These are phyloP conservation scores for Apteryx mantelli DNA, from an alignment of 2,113 vertebrate species.

Conservation along the genomic window DNA sequence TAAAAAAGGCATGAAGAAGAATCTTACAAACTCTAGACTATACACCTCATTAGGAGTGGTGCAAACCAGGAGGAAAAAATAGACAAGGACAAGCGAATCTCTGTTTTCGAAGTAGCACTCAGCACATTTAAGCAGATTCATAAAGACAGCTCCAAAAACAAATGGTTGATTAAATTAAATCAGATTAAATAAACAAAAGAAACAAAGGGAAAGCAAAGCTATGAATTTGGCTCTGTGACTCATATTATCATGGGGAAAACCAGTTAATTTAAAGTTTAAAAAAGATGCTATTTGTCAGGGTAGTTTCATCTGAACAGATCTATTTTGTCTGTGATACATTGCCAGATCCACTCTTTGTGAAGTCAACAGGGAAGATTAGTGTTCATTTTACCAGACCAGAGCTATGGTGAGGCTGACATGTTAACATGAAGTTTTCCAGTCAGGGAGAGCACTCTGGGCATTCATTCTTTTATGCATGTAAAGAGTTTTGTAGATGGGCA, in stretches of 20 bases:
- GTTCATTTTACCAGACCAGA: background rate
- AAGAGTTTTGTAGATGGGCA: rapidly evolving
- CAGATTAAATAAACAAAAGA: conserved; percentile 50
- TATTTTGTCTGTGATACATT: background rate
- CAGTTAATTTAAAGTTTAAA: conserved; percentile 44
- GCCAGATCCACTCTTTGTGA: background rate
- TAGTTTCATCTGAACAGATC: conserved; percentile 12
- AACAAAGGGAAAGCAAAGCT: conserved; percentile 9
- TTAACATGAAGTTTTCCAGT: background rate
- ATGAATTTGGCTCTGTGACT: conserved; percentile 4
- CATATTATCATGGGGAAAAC: background rate
- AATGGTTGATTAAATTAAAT: conserved; percentile 51
- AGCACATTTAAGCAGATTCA: conserved; percentile 3
- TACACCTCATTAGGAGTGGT: background rate
- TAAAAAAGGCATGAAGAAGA: background rate
- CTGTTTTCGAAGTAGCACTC: background rate
- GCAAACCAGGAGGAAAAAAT: background rate
- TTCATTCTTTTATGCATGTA: background rate
- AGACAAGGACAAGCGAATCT: background rate
- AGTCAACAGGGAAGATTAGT: conserved; percentile 6
- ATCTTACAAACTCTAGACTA: background rate
- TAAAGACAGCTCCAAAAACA: conserved; percentile 2
- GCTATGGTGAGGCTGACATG: background rate
- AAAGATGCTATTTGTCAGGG: conserved; percentile 10
- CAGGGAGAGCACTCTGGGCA: background rate